Conservation (phyloP, 2,888 invertebrate genomes). For the Phymatocera aterrima region DNA sequence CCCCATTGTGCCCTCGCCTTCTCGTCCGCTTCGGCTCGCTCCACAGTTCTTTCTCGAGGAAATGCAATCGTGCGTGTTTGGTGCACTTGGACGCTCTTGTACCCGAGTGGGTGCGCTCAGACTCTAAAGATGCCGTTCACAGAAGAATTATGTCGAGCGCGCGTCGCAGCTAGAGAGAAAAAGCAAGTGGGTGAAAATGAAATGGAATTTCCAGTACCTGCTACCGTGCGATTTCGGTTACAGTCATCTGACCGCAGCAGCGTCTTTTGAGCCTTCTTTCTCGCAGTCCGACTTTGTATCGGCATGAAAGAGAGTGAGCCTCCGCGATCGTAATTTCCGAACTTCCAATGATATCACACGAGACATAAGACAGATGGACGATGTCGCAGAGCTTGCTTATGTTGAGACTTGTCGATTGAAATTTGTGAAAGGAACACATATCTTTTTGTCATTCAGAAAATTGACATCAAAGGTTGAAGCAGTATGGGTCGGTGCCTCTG, state of each 20-base stretch:
- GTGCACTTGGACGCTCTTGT: conserved; percentile 48
- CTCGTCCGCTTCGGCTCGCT: too few relatives aligned
- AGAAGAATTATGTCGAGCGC: conserved; percentile 28
- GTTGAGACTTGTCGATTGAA: background rate
- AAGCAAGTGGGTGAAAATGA: conserved; percentile 6
- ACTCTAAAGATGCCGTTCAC: conserved; percentile 12
- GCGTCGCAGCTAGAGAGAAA: conserved; percentile 27
- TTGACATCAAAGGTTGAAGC: conserved; percentile 21
- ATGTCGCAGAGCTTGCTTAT: background rate
- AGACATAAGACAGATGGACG: background rate
- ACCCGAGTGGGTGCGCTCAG: conserved; percentile 29
- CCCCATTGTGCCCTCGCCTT: background rate
- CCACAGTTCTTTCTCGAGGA: conserved; percentile 44
- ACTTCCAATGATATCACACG: too few relatives aligned
- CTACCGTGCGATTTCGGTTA: conserved; percentile 14
- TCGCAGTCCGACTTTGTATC: too few relatives aligned
- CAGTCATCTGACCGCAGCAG: conserved; percentile 35
- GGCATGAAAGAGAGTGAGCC: too few relatives aligned
- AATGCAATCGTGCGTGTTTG: conserved; percentile 56
- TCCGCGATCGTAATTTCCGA: too few relatives aligned
- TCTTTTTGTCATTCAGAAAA: background rate
- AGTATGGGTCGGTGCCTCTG: background rate
- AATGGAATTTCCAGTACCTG: conserved; percentile 5
- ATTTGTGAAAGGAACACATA: background rate
- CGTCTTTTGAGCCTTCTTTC: too few relatives aligned